Base-by-base conservation (phyloP, 1,140 invertebrate genomes). In the Drosophila ogumai region DNA sequence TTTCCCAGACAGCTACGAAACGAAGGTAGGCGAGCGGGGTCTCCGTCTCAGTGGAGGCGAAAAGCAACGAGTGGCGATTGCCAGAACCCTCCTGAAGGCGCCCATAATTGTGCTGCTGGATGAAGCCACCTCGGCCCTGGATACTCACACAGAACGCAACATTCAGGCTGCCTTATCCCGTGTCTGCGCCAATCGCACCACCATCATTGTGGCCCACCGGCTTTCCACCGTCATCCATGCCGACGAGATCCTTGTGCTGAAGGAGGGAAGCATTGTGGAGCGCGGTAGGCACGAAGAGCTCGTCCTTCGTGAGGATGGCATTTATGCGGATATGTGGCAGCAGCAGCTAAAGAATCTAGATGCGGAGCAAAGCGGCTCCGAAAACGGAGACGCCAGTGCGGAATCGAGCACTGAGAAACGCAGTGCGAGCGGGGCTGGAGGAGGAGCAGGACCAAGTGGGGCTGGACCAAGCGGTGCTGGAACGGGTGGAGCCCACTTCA, bases 201-300 rank as follows among this genome's bases (percentile, higher is more conserved):
- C 98, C 0, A 95, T 99, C 36, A 97, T 99, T 43, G 96, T 99
- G 22, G 98, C 98, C 2, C 98, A 99, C 93, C 94, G 97, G 71
- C 93, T 99, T 22, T 99, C 98, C 0, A 99, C 98, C 0, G 95
- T 99, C 69, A 97, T 98, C 77, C 96, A 98, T 91, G 97, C 97
- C 0, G 97, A 99, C 93, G 96, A 98, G 92, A 99, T 99, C 75
- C 93, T 99, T 2, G 98, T 99, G 0, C 92, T 99, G 7, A 95
- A 96, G 84, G 96, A 98, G 1, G 98, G 98, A 12, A 95, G 96
- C 92, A 98, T 99, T 75, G 95, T 97, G n/a, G 98, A 99, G 93
- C 94, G 96, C 38, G 98, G 98, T 91, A 96, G 96, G 49, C 97
- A 98, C 91, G 96, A 98, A 49, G 95, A 97, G 71, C 93, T 98